Conservation (phyloP, 2,888 invertebrate genomes). For the Hemistola chrysoprasaria region DNA sequence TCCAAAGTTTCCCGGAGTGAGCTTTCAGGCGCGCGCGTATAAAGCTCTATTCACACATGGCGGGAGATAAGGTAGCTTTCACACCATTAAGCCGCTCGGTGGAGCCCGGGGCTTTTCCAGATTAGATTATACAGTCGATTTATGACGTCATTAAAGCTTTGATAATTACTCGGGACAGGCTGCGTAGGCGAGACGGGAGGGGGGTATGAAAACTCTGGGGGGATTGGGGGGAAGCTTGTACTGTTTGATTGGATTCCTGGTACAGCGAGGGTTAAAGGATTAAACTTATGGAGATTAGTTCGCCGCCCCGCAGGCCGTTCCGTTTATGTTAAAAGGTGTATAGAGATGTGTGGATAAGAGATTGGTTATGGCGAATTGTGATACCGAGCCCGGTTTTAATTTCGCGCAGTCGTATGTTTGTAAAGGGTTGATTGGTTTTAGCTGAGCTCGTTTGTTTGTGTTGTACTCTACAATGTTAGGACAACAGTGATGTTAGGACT, state of each 20-base stretch:
- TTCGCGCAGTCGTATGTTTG: slow-evolving; percentile 45
- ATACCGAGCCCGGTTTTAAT: slow-evolving; percentile 70
- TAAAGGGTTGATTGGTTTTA: slow-evolving; percentile 54
- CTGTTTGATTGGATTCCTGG: slow-evolving; percentile 83
- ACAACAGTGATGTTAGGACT: no score
- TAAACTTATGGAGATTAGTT: slow-evolving; percentile 83
- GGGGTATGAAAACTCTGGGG: slow-evolving; percentile 47
- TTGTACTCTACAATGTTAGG: no score
- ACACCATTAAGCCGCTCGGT: slow-evolving; percentile 81
- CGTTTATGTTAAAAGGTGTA: slow-evolving; percentile 79
- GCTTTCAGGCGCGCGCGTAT: slow-evolving; percentile 80
- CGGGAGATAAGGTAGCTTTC: slow-evolving; percentile 82
- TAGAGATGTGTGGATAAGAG: slow-evolving; percentile 79
- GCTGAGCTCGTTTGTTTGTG: slow-evolving; percentile 35
- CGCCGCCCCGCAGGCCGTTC: slow-evolving; percentile 78
- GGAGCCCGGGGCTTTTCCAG: slow-evolving; percentile 83
- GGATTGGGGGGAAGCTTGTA: slow-evolving; percentile 64
- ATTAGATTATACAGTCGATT: slow-evolving; percentile 84
- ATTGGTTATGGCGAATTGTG: slow-evolving; percentile 80
- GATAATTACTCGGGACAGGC: slow-evolving; percentile 84
- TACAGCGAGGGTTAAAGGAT: slow-evolving; percentile 80
- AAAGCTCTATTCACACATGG: slow-evolving; percentile 83
- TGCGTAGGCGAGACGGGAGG: slow-evolving; percentile 72
- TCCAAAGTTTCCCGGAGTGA: slow-evolving; percentile 81
- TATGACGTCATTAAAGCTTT: slow-evolving; percentile 83